Evolutionary conservation across 2,888 invertebrate genomes (phyloP).

Genomic region (Embidobia sp.): DNA sequence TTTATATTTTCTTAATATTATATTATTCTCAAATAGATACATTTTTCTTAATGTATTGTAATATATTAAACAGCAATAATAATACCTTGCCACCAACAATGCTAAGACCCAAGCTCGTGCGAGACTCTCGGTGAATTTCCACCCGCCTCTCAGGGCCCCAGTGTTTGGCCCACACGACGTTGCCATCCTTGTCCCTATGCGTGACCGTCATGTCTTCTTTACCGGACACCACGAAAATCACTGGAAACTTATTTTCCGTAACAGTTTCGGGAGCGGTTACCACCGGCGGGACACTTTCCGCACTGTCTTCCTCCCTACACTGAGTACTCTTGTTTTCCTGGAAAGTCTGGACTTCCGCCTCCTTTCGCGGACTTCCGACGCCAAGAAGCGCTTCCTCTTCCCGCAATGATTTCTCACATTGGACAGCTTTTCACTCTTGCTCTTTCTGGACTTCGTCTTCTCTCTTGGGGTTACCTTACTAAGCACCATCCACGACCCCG

Average conservation of each 20-base stretch:
- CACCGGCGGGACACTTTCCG: slow-evolving; percentile 11
- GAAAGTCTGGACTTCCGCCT: slow-evolving; percentile 62
- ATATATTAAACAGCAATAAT: too few species aligned
- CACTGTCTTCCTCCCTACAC: slow-evolving; percentile 60
- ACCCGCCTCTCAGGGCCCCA: slow-evolving; percentile 93
- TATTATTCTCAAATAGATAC: too few species aligned
- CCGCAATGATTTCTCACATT: slow-evolving; percentile 66
- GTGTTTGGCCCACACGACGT: slow-evolving; percentile 85
- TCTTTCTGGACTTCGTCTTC: slow-evolving; percentile 76
- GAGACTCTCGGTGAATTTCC: slow-evolving; percentile 87
- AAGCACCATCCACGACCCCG: slow-evolving; percentile 46
- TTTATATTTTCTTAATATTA: neutral
- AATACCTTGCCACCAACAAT: slow-evolving; percentile 96
- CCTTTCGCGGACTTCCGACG: slow-evolving; percentile 38
- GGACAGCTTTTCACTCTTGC: slow-evolving; percentile 75
- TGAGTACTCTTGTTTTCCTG: slow-evolving; percentile 74
- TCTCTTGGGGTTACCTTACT: slow-evolving; percentile 67
- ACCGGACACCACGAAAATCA: slow-evolving; percentile 59
- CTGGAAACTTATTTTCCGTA: slow-evolving; percentile 56
- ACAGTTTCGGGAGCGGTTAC: slow-evolving; percentile 7
- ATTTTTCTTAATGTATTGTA: too few species aligned
- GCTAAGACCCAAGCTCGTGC: slow-evolving; percentile 95
- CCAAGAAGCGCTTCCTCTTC: slow-evolving; percentile 27
- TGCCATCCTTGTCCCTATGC: slow-evolving; percentile 78
- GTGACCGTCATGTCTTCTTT: slow-evolving; percentile 80